phyloP scores from a whole-genome alignment of 2,797 vertebrate genomes.

The Syngnathus acus region DNA sequence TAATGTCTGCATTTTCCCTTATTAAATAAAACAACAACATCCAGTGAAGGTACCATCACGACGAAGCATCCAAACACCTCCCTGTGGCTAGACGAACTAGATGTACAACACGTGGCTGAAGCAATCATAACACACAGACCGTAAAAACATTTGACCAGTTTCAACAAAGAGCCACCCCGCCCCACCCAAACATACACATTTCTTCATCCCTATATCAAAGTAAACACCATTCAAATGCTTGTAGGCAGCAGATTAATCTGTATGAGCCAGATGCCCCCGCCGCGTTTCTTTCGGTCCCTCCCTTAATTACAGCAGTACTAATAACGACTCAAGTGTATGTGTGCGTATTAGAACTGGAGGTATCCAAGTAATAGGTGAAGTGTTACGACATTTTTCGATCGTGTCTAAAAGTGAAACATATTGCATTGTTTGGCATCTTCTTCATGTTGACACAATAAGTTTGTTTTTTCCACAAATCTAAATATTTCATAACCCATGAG shows the following conservation, averaged over 20 bases:
- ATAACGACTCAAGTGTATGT: conserved; percentile 59
- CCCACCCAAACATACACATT: background rate
- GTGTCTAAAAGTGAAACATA: background rate
- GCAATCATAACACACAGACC: conserved; percentile 25
- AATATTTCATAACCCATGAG: background rate
- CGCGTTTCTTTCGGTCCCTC: conserved; percentile 66
- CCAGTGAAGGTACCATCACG: background rate
- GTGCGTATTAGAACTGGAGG: conserved; percentile 18
- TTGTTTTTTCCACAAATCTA: background rate
- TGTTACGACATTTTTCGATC: background rate
- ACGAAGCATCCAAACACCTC: background rate
- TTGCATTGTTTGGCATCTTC: background rate
- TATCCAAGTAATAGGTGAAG: conserved; percentile 4
- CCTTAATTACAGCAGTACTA: conserved; percentile 74
- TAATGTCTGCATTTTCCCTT: background rate
- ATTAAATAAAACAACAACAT: background rate
- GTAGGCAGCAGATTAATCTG: conserved; percentile 65
- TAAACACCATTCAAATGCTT: conserved; percentile 21
- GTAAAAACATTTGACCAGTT: conserved; percentile 42
- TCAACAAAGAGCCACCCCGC: conserved; percentile 37
- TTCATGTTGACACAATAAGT: background rate
- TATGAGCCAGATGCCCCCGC: conserved; percentile 70
- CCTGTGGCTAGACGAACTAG: background rate
- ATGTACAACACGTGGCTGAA: conserved; percentile 13
- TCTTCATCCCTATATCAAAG: conserved; percentile 40